A percentile compares a stretch with the other conserved stretches of the same genome.
Conservation (phyloP, 2,888 invertebrate genomes). For the Erynnis tages region DNA sequence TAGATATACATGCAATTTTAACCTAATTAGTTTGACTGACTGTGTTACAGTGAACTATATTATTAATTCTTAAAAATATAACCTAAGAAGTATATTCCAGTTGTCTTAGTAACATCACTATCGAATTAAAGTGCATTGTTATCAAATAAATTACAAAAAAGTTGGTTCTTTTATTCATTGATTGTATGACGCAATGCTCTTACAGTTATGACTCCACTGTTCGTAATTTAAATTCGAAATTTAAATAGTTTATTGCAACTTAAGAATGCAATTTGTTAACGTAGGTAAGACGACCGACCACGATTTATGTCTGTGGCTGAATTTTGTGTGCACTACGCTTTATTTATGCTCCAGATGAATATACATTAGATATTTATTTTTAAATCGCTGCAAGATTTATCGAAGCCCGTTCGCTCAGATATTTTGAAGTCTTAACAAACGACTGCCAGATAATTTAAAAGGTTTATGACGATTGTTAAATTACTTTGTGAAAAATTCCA, state of each 20-base stretch:
- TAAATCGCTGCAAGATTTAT: conserved; percentile 25
- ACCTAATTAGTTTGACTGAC: no score
- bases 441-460: conserved; percentile 5
- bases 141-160: neutral
- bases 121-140: no score
- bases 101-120: no score
- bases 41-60: no score
- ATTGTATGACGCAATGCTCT: conserved; percentile 8
- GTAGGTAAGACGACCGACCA: conserved; percentile 46
- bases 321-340: conserved; percentile 39
- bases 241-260: conserved; percentile 71
- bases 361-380: conserved; percentile 23
- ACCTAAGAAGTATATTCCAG: no score
- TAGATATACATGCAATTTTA: no score
- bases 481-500: no score
- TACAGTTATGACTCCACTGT: conserved; percentile 40
- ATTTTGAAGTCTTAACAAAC: conserved; percentile 12
- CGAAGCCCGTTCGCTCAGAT: conserved; percentile 4
- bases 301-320: conserved; percentile 50
- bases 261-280: conserved; percentile 69
- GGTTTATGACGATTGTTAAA: neutral
- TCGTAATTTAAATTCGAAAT: conserved; percentile 72
- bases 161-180: neutral
- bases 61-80: no score
- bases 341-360: conserved; percentile 36